Percentiles rank a stretch among this genome's conserved stretches.
These are phyloP conservation scores for Cenopis cana DNA, from an alignment of 2,888 invertebrate genomes.

Conservation along the genomic window DNA sequence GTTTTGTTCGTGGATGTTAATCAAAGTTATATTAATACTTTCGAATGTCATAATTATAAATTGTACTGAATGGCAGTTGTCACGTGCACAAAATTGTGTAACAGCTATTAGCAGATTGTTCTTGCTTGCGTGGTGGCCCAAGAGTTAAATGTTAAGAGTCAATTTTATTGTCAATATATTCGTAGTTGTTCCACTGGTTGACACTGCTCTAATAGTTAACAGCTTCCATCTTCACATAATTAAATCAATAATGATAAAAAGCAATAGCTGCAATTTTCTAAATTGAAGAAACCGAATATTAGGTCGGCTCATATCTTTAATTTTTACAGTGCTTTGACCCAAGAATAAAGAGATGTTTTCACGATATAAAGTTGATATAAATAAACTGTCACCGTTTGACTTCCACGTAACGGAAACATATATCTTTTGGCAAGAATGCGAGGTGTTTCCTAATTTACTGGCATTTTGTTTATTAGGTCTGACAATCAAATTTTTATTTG, in stretches of 20 bases:
- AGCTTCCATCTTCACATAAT: background rate
- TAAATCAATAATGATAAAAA: background rate
- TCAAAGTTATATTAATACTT: no score
- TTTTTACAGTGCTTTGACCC: no score
- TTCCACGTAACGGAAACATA: constrained; percentile 31
- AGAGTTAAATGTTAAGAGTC: background rate
- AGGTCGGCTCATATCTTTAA: no score
- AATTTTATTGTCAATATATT: no score
- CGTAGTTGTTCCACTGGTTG: background rate
- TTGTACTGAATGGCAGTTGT: background rate
- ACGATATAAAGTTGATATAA: constrained; percentile 16
- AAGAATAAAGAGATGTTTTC: constrained; percentile 7
- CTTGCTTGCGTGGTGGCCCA: background rate
- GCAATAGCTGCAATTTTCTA: no score
- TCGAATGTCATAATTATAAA: background rate
- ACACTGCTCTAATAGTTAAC: background rate
- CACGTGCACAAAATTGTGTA: no score
- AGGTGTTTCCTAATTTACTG: constrained; percentile 32
- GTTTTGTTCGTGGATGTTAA: background rate
- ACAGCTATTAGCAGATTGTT: background rate
- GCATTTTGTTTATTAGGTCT: constrained; percentile 38
- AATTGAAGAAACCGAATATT: no score
- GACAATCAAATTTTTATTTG: constrained; percentile 39
- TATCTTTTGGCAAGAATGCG: constrained; percentile 36
- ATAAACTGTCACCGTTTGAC: constrained; percentile 22